These are phyloP conservation scores for Panzeria rudis DNA, from an alignment of 2,888 invertebrate genomes.

Conservation along the genomic window DNA sequence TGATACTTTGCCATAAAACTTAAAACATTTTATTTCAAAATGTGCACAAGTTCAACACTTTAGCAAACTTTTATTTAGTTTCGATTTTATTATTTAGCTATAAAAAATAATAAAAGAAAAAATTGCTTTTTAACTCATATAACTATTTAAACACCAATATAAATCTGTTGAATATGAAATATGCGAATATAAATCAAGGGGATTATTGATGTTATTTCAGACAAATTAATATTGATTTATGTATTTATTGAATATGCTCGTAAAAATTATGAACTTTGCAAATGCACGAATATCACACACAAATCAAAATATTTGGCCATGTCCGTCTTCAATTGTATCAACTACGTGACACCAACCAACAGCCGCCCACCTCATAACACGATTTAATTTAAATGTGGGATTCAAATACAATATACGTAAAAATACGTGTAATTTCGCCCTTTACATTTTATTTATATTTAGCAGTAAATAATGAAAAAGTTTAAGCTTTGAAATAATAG, in stretches of 20 bases:
- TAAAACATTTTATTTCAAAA: too few relatives aligned
- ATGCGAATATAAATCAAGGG: background rate
- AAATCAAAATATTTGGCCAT: conserved; percentile 4
- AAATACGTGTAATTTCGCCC: conserved; percentile 11
- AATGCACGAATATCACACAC: background rate
- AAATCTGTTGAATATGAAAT: too few relatives aligned
- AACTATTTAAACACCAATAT: too few relatives aligned
- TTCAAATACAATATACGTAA: background rate
- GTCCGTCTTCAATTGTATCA: background rate
- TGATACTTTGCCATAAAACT: background rate
- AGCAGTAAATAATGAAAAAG: too few relatives aligned
- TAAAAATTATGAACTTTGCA: background rate
- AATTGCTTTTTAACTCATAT: too few relatives aligned
- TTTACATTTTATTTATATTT: background rate
- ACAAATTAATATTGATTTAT: background rate
- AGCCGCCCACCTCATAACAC: background rate
- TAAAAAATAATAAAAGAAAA: background rate
- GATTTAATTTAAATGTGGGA: background rate
- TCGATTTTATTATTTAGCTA: too few relatives aligned
- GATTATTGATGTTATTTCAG: background rate
- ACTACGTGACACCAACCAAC: conserved; percentile 1
- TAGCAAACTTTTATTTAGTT: too few relatives aligned
- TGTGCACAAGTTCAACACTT: too few relatives aligned
- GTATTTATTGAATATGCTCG: background rate
- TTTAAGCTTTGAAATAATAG: too few relatives aligned